phyloP scores from a whole-genome alignment of 2,888 invertebrate species.

The Podotricha telesiphe region DNA sequence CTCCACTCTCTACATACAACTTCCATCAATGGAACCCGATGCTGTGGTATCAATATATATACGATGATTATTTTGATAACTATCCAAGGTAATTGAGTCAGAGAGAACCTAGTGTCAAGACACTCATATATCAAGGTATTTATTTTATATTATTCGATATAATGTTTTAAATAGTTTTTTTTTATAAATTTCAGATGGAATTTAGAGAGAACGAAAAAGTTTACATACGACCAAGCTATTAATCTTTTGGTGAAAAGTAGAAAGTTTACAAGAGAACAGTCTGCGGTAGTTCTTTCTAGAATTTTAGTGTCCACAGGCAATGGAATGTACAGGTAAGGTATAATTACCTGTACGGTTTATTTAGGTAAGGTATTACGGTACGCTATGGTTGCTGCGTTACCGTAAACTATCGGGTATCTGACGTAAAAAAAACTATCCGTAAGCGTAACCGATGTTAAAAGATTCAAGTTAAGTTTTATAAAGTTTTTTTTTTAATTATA shows the following conservation, averaged over 20 bases:
- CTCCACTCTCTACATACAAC: constrained; percentile 52
- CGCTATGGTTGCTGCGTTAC: too few relatives aligned
- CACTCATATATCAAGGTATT: too few relatives aligned
- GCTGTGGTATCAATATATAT: constrained; percentile 53
- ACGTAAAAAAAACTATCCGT: too few relatives aligned
- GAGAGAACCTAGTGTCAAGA: too few relatives aligned
- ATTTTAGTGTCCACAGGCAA: constrained; percentile 66
- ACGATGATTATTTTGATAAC: constrained; percentile 57
- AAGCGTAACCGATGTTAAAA: too few relatives aligned
- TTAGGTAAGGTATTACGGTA: too few relatives aligned
- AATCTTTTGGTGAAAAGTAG: constrained; percentile 67
- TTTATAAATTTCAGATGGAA: constrained; percentile 50
- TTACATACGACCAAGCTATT: constrained; percentile 65
- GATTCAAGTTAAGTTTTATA: too few relatives aligned
- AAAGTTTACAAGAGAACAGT: constrained; percentile 71
- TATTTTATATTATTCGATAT: too few relatives aligned
- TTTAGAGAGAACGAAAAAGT: constrained; percentile 48
- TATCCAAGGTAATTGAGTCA: constrained; percentile 59
- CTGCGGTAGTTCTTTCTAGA: constrained; percentile 74
- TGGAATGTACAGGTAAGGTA: constrained; percentile 68
- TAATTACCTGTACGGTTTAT: too few relatives aligned
- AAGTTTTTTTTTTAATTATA: constrained; percentile 39
- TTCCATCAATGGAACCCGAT: constrained; percentile 46
- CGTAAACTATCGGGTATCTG: too few relatives aligned
- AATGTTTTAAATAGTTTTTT: too few relatives aligned